A percentile compares a stretch with the other conserved stretches of the same genome.
phyloP scores from a whole-genome alignment of 2,888 invertebrate species.

The Tipula helvola region DNA sequence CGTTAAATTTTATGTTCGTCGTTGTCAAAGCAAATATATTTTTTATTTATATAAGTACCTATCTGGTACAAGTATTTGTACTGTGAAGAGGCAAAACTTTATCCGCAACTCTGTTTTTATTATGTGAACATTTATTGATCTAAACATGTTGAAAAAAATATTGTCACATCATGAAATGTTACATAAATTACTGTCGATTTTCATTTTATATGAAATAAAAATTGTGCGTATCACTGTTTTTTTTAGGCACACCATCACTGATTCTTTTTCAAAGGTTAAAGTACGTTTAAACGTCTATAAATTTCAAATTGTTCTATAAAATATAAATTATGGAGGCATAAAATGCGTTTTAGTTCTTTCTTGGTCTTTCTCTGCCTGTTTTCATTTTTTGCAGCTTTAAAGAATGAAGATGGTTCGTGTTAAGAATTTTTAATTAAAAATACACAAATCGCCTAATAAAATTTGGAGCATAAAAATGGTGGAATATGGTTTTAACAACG shows the following conservation, averaged over 20 bases:
- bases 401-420: too few species aligned
- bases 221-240: background rate
- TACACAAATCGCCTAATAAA: too few species aligned
- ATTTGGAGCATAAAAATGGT: too few species aligned
- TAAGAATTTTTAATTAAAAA: too few species aligned
- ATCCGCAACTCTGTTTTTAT: background rate
- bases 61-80: background rate
- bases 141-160: background rate
- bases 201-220: background rate
- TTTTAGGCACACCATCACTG: background rate
- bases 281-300: background rate
- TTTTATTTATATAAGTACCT: background rate
- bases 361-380: too few species aligned
- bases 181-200: background rate
- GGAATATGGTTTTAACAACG: too few species aligned
- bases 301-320: too few species aligned
- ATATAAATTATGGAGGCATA: too few species aligned
- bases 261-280: background rate
- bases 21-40: background rate
- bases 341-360: too few species aligned
- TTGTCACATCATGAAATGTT: background rate
- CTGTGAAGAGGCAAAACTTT: background rate
- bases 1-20: background rate
- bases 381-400: too few species aligned
- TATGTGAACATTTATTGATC: background rate